Conservation (phyloP, 2,888 invertebrate genomes). For the Scelioninae gen. 1 region DNA sequence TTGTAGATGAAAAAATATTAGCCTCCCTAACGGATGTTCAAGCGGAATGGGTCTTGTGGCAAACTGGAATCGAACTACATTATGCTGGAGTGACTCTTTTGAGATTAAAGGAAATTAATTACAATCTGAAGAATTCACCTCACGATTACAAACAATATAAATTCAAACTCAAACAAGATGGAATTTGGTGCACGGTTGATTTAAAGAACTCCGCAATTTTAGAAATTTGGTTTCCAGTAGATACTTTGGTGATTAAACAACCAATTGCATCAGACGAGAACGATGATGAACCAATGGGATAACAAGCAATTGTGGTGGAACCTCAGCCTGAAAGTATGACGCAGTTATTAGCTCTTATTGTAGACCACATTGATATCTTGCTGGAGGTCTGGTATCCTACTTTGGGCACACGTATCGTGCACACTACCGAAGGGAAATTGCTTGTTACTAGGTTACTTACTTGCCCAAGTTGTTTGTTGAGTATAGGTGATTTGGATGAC, state of each 20-base stretch:
- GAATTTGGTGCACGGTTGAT: slow-evolving; percentile 93
- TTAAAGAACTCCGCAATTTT: slow-evolving; percentile 91
- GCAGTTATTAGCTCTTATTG: slow-evolving; percentile 93
- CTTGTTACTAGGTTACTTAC: slow-evolving; percentile 96
- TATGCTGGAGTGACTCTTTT: slow-evolving; percentile 93
- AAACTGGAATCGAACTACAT: slow-evolving; percentile 94
- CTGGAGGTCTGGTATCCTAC: slow-evolving; percentile 99
- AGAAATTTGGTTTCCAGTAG: slow-evolving; percentile 93
- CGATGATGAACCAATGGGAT: slow-evolving; percentile 86
- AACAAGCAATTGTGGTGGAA: slow-evolving; percentile 89
- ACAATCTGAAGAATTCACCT: slow-evolving; percentile 85
- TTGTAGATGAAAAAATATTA: slow-evolving; percentile 87
- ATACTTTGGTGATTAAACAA: slow-evolving; percentile 86
- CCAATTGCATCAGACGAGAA: slow-evolving; percentile 83
- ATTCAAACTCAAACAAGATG: slow-evolving; percentile 92
- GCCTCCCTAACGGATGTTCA: slow-evolving; percentile 88
- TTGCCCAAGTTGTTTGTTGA: slow-evolving; percentile 92
- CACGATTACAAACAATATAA: slow-evolving; percentile 86
- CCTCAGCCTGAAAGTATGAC: slow-evolving; percentile 92
- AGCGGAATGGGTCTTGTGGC: slow-evolving; percentile 97
- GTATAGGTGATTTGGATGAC: slow-evolving; percentile 73
- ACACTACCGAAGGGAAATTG: slow-evolving; percentile 97
- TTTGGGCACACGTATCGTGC: slow-evolving; percentile 97
- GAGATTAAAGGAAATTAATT: slow-evolving; percentile 92
- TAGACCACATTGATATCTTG: slow-evolving; percentile 97